Conservation (phyloP, 2,888 invertebrate species). For the Lissocephala sabroskyi region DNA sequence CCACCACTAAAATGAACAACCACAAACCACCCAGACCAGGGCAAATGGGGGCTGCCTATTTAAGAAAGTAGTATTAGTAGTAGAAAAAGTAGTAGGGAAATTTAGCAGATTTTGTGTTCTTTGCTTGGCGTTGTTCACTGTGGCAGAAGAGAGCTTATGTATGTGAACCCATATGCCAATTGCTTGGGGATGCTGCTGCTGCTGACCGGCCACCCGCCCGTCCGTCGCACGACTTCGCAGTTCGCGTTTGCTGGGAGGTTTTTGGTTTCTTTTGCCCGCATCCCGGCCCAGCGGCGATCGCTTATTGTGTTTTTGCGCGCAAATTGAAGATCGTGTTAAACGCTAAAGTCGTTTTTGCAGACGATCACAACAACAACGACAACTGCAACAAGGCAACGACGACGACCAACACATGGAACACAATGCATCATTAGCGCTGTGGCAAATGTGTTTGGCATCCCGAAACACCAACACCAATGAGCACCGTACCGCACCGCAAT, state of each 20-base stretch:
- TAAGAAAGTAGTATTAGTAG: no score
- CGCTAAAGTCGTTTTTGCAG: slow-evolving; percentile 49
- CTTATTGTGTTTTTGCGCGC: no score
- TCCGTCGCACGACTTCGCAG: slow-evolving; percentile 5
- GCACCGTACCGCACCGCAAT: slow-evolving; percentile 1
- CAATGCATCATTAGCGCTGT: slow-evolving; percentile 66
- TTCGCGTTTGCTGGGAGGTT: slow-evolving; percentile 10
- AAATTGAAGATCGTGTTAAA: slow-evolving; percentile 66
- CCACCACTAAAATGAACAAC: no score
- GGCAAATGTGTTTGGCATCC: slow-evolving; percentile 62
- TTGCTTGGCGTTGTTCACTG: background rate
- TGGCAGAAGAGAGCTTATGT: slow-evolving; percentile 16
- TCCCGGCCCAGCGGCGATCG: no score
- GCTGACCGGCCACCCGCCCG: background rate
- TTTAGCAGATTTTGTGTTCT: no score
- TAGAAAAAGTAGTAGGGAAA: no score
- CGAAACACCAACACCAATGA: slow-evolving; percentile 18
- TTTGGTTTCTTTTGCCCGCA: slow-evolving; percentile 3
- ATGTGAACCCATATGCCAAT: slow-evolving; percentile 15
- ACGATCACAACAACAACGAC: slow-evolving; percentile 10
- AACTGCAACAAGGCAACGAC: no score
- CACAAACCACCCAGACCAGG: no score
- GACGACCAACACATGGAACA: slow-evolving; percentile 34
- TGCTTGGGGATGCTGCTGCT: slow-evolving; percentile 22
- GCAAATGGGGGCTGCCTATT: no score